phyloP scores from a whole-genome alignment of 2,113 vertebrate species.

The Crypturellus undulatus region DNA sequence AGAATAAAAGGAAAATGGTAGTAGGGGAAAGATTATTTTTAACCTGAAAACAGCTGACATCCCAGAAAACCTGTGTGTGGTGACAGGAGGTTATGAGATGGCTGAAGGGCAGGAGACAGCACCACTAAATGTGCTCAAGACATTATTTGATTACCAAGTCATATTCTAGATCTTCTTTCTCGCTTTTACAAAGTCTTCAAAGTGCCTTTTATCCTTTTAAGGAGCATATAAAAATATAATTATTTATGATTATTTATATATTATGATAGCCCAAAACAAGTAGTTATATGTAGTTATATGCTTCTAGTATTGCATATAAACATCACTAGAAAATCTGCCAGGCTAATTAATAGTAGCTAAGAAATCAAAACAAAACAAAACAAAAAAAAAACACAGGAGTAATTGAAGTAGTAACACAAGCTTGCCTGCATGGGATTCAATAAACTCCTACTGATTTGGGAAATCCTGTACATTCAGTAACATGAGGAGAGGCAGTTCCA shows the following conservation, averaged over 20 bases:
- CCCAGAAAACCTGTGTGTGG: background rate
- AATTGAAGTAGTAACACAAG: slow-evolving; percentile 32
- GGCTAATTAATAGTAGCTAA: slow-evolving; percentile 28
- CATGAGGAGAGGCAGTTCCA: background rate
- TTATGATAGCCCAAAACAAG: background rate
- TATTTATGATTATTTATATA: too few species aligned
- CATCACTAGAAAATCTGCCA: slow-evolving; percentile 8
- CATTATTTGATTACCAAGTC: background rate
- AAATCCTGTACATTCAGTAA: slow-evolving; percentile 50
- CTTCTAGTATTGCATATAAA: background rate
- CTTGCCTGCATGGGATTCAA: slow-evolving; percentile 22
- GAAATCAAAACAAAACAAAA: background rate
- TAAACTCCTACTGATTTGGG: slow-evolving; percentile 51
- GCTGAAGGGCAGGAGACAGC: background rate
- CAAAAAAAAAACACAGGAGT: background rate
- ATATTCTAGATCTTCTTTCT: background rate
- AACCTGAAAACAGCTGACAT: background rate
- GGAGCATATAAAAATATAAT: background rate
- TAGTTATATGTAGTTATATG: background rate
- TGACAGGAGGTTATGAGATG: background rate
- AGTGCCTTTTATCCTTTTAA: background rate
- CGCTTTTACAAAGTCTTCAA: background rate
- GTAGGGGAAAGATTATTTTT: background rate
- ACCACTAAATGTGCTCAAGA: background rate
- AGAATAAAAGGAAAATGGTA: background rate